Evolutionary conservation across 2,888 invertebrate species (phyloP).

Genomic region (Drosophila gaucha): DNA sequence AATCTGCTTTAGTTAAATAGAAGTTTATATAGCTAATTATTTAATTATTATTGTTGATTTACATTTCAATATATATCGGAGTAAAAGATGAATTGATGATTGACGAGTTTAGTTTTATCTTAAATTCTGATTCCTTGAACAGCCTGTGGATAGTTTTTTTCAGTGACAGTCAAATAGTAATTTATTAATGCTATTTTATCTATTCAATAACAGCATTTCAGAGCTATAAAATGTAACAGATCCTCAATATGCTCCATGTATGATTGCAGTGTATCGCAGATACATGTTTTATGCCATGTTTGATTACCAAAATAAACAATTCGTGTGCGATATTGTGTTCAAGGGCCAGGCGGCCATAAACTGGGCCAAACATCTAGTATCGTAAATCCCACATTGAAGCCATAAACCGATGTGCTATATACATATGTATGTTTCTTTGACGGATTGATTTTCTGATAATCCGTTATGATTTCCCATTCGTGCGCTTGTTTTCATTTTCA

Average conservation of each 20-base stretch:
- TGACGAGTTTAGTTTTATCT: neutral
- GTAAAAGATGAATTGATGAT: neutral
- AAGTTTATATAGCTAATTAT: neutral
- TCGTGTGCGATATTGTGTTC: constrained; percentile 3
- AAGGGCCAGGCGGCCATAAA: constrained; percentile 16
- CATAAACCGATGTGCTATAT: constrained; percentile 10
- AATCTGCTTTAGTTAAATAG: neutral
- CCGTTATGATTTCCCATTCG: constrained; percentile 36
- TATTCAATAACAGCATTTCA: neutral
- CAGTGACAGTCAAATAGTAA: neutral
- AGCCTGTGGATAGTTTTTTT: neutral
- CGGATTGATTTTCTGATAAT: constrained; percentile 46
- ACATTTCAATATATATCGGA: too few species aligned
- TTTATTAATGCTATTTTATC: constrained; percentile 4
- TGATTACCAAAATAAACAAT: constrained; percentile 27
- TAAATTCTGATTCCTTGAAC: neutral
- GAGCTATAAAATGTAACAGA: too few species aligned
- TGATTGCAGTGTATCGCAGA: constrained; percentile 13
- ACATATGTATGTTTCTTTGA: neutral
- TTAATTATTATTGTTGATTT: too few species aligned
- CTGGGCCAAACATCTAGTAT: constrained; percentile 1
- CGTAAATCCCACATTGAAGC: constrained; percentile 8
- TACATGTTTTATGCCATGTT: constrained; percentile 36
- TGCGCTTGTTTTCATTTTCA: constrained; percentile 8
- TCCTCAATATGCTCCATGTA: constrained; percentile 12